A percentile compares a stretch with the other conserved stretches of the same genome.
Evolutionary conservation across 2,888 invertebrate genomes (phyloP).

Genomic region (Xylota sylvarum): DNA sequence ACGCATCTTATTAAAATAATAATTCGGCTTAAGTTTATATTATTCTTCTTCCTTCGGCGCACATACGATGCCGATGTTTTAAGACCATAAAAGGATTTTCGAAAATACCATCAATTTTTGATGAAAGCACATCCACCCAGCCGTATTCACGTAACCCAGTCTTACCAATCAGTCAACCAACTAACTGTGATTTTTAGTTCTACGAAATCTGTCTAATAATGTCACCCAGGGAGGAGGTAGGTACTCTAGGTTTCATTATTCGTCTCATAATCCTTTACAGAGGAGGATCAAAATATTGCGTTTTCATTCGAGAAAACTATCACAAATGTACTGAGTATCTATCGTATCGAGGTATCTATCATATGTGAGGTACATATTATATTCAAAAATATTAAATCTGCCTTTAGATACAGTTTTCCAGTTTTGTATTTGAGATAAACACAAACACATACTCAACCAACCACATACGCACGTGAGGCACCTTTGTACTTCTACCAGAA

Average conservation of each 20-base stretch:
- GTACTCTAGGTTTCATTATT: constrained; percentile 31
- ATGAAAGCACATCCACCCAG: constrained; percentile 41
- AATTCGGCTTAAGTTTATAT: constrained; percentile 71
- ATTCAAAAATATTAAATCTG: constrained; percentile 65
- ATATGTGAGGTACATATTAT: constrained; percentile 9
- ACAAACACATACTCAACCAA: constrained; percentile 16
- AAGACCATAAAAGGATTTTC: constrained; percentile 75
- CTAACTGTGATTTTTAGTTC: constrained; percentile 65
- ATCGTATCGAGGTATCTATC: neutral
- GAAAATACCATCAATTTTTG: constrained; percentile 66
- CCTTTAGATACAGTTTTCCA: constrained; percentile 39
- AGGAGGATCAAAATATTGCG: constrained; percentile 68
- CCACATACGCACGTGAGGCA: constrained; percentile 11
- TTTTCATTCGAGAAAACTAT: constrained; percentile 63
- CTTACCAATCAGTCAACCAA: constrained; percentile 63
- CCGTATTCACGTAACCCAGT: neutral
- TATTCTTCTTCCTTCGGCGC: constrained; percentile 26
- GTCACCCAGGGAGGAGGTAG: constrained; percentile 47
- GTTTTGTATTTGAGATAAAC: no score
- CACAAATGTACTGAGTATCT: constrained; percentile 27
- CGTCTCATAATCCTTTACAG: constrained; percentile 52
- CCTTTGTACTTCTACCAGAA: constrained; percentile 9
- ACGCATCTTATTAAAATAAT: constrained; percentile 75
- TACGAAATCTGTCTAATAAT: constrained; percentile 63
- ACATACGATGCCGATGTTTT: constrained; percentile 40